A percentile compares a stretch with the other conserved stretches of the same genome.
phyloP scores from a whole-genome alignment of 2,888 invertebrate species.

The Pterostichus madidus region DNA sequence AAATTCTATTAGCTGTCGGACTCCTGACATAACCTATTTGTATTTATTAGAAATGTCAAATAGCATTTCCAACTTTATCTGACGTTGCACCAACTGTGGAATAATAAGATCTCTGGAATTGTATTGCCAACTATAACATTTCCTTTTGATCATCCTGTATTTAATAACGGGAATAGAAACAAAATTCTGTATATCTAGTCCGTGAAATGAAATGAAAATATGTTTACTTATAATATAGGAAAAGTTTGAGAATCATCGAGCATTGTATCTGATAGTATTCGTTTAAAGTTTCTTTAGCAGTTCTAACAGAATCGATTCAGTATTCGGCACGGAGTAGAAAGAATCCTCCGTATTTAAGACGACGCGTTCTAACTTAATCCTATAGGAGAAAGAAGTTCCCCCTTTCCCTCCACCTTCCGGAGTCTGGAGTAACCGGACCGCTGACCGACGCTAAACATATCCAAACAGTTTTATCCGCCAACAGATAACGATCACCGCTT shows the following conservation, averaged over 20 bases:
- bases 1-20: too few relatives aligned
- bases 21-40: too few relatives aligned
- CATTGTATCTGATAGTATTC: background rate
- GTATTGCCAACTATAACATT: too few relatives aligned
- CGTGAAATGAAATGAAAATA: background rate
- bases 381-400: background rate
- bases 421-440: too few relatives aligned
- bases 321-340: constrained; percentile 21
- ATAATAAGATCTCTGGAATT: too few relatives aligned
- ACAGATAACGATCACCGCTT: constrained; percentile 17
- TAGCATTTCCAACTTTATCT: too few relatives aligned
- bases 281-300: constrained; percentile 10
- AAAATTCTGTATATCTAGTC: too few relatives aligned
- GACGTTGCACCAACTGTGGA: too few relatives aligned
- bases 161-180: too few relatives aligned
- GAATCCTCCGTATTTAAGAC: constrained; percentile 22
- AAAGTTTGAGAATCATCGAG: background rate
- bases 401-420: background rate
- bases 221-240: background rate
- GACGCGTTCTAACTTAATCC: constrained; percentile 17
- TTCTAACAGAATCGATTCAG: constrained; percentile 5
- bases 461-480: constrained; percentile 48
- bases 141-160: too few relatives aligned
- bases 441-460: constrained; percentile 44
- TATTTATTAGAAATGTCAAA: too few relatives aligned